phyloP scores from a whole-genome alignment of 2,888 invertebrate species.

The Venusia cambrica region DNA sequence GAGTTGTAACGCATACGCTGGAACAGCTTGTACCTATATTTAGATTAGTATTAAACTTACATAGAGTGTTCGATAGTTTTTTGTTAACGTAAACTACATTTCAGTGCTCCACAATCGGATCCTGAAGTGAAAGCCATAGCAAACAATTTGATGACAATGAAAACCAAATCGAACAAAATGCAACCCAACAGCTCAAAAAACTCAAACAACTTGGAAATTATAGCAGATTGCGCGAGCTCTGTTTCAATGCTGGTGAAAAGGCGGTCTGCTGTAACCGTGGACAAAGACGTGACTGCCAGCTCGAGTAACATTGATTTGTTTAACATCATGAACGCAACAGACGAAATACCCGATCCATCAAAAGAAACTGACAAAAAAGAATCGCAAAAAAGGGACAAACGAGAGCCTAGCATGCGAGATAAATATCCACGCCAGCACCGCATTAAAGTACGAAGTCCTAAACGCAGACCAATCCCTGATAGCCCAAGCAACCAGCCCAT shows the following conservation, averaged over 20 bases:
- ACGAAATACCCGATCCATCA: constrained; percentile 14
- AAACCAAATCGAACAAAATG: constrained; percentile 39
- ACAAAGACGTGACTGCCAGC: constrained; percentile 54
- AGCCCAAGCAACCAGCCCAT: constrained; percentile 21
- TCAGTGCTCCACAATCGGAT: constrained; percentile 36
- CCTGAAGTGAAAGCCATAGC: constrained; percentile 31
- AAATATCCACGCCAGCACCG: constrained; percentile 54
- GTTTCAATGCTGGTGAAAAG: constrained; percentile 31
- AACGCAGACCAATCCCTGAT: constrained; percentile 39
- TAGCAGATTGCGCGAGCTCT: constrained; percentile 42
- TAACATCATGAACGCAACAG: constrained; percentile 23
- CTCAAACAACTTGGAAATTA: constrained; percentile 36
- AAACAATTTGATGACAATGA: constrained; percentile 27
- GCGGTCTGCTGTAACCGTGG: constrained; percentile 30
- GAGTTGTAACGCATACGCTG: no score
- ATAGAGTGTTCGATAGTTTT: no score
- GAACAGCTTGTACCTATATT: no score
- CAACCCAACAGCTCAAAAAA: constrained; percentile 42
- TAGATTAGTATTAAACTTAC: no score
- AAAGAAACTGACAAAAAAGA: constrained; percentile 15
- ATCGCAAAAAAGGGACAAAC: constrained; percentile 5
- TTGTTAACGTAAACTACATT: no score
- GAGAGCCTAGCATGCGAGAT: constrained; percentile 39
- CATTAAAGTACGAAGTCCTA: constrained; percentile 65
- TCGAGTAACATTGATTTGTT: constrained; percentile 51